Evolutionary conservation across 2,797 vertebrate species (phyloP), one percentile per base, ranked within the genome.

Genomic region (Naso thynnoides): DNA sequence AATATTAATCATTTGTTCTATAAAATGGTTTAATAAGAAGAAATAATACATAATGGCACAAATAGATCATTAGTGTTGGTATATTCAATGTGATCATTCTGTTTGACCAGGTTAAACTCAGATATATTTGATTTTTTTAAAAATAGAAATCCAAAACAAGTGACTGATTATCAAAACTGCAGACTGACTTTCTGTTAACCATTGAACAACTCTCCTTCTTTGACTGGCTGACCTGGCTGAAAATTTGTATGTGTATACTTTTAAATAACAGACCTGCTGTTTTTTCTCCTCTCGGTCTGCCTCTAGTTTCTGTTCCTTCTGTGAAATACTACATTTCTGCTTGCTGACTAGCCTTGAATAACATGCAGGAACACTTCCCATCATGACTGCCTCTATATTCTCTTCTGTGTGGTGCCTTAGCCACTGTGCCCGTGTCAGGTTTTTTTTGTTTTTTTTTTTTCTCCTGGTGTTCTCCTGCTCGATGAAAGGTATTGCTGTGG

Each of bases 401-500:
- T 78, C 69, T 38, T 70, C 60, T 65, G 39, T 64, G 54, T 2
- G 57, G 57, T 44, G 67, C 60, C 63, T 31, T 53, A 66, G 76
- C 84, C 58, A 26, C 78, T 52, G 64, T 56, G 36, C 58, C 31
- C 60, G 42, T 76, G 71, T 76, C 71, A 55, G 44, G n/a, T n/a
- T n/a, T n/a, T n/a, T n/a, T n/a, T n/a, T n/a, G n/a, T n/a, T n/a
- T n/a, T n/a, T n/a, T n/a, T n/a, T 68, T 78, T 54, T 77, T 48
- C 75, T 81, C 54, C 64, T 8, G 69, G 80, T 82, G 74, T 67
- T 83, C 77, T 76, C 50, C 1, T 56, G 50, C 84, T 81, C 58
- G 78, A 88, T 88, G 67, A 90, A 86, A 86, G 79, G 78, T 78
- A 78, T 83, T 63, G 80, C 75, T 82, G 80, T 63, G 81, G 82